Conservation (phyloP, 2,888 invertebrate species). For the Dione juno region DNA sequence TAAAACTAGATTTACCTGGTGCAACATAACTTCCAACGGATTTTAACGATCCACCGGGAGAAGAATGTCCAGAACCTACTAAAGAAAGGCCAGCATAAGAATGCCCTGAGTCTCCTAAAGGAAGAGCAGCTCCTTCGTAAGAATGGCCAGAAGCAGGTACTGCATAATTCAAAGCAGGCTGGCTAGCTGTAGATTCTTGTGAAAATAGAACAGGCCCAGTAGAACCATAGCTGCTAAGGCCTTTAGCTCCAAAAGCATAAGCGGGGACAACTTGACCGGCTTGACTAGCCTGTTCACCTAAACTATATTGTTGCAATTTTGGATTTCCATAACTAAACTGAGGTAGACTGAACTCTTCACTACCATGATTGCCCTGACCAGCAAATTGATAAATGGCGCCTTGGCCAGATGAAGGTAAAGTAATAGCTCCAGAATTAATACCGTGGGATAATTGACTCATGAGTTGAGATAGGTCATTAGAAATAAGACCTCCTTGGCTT, state of each 20-base stretch:
- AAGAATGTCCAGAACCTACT: conserved; percentile 51
- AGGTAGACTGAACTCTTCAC: conserved; percentile 62
- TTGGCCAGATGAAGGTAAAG: conserved; percentile 61
- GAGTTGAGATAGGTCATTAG: conserved; percentile 68
- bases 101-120: conserved; percentile 54
- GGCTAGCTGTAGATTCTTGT: conserved; percentile 61
- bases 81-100: conserved; percentile 53
- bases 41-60: conserved; percentile 62
- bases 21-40: conserved; percentile 57
- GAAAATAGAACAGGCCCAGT: conserved; percentile 75
- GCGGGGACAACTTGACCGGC: conserved; percentile 58
- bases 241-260: conserved; percentile 73
- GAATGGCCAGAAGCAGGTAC: conserved; percentile 51
- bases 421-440: conserved; percentile 66
- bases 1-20: conserved; percentile 70
- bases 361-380: conserved; percentile 57
- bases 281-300: conserved; percentile 58
- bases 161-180: conserved; percentile 55
- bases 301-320: conserved; percentile 60
- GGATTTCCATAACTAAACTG: conserved; percentile 64
- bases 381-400: conserved; percentile 63
- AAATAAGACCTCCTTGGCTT: conserved; percentile 59
- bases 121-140: conserved; percentile 52
- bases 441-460: conserved; percentile 74
- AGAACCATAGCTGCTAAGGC: conserved; percentile 71